phyloP scores from a whole-genome alignment of 2,113 vertebrate species.

The Crotalus tigris region DNA sequence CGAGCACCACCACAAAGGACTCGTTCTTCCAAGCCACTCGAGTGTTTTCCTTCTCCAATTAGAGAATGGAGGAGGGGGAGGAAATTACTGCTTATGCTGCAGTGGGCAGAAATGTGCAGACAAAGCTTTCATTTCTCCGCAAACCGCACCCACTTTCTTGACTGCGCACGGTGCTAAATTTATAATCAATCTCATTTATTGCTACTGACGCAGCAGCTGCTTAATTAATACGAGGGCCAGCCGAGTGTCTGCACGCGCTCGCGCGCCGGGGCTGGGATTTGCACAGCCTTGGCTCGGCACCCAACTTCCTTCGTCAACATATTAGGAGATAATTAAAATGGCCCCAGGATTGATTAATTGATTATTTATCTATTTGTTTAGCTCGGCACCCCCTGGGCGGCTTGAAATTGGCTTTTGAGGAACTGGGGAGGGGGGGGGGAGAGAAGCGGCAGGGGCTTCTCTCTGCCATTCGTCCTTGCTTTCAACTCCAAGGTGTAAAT shows the following conservation, averaged over 20 bases:
- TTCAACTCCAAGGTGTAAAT: not conserved
- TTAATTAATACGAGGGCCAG: constrained; percentile 26
- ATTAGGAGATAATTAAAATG: constrained; percentile 2
- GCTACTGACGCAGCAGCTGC: constrained; percentile 25
- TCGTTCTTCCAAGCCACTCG: not conserved
- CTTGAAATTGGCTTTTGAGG: not conserved
- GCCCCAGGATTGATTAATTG: constrained; percentile 8
- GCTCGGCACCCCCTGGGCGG: not conserved
- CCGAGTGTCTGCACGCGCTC: not conserved
- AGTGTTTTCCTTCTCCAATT: not conserved
- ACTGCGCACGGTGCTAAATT: constrained; percentile 23
- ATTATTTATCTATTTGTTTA: not conserved
- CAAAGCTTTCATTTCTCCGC: constrained; percentile 16
- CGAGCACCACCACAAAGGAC: not conserved
- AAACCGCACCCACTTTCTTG: constrained; percentile 24
- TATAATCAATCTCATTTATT: constrained; percentile 34
- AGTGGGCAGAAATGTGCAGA: constrained; percentile 20
- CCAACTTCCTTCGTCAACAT: not conserved
- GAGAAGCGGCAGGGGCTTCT: not conserved
- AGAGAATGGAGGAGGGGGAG: not conserved
- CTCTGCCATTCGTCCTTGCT: not conserved
- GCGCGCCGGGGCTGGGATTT: not conserved
- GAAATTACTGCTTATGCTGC: not conserved
- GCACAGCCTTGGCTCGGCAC: not conserved
- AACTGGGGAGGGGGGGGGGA: not conserved